Conservation (phyloP, 1,140 invertebrate species). For the Drosophila triauraria region DNA sequence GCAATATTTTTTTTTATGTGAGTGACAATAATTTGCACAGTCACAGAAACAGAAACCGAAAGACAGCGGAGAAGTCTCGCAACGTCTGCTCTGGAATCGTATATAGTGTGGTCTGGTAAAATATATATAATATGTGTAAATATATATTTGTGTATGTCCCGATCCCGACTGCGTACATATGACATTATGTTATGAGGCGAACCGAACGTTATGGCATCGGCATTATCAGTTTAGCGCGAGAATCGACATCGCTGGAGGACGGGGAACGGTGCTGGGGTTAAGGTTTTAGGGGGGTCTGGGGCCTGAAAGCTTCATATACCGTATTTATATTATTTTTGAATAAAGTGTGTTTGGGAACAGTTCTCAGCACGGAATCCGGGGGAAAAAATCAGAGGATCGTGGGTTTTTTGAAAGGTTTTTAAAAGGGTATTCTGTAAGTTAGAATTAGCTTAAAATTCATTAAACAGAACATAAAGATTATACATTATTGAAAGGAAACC, state of each 20-base stretch:
- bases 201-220: conserved; percentile 28
- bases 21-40: conserved; percentile 81
- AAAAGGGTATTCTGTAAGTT: too few species aligned
- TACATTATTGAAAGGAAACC: too few species aligned
- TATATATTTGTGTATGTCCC: neutral
- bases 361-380: neutral
- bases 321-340: neutral
- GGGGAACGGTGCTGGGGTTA: conserved; percentile 16
- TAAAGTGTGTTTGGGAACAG: neutral
- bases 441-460: too few species aligned
- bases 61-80: conserved; percentile 24
- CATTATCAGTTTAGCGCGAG: conserved; percentile 30
- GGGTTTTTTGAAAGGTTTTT: neutral
- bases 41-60: conserved; percentile 54
- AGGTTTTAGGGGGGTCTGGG: conserved; percentile 35
- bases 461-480: too few species aligned
- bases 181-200: conserved; percentile 28
- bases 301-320: neutral
- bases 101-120: conserved; percentile 21
- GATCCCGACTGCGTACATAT: conserved; percentile 14
- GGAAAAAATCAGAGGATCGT: neutral
- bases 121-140: neutral
- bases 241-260: conserved; percentile 1
- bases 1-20: conserved; percentile 67
- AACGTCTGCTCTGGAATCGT: conserved; percentile 23